Conservation (phyloP, 2,888 invertebrate species). For the Erebia ligea region DNA sequence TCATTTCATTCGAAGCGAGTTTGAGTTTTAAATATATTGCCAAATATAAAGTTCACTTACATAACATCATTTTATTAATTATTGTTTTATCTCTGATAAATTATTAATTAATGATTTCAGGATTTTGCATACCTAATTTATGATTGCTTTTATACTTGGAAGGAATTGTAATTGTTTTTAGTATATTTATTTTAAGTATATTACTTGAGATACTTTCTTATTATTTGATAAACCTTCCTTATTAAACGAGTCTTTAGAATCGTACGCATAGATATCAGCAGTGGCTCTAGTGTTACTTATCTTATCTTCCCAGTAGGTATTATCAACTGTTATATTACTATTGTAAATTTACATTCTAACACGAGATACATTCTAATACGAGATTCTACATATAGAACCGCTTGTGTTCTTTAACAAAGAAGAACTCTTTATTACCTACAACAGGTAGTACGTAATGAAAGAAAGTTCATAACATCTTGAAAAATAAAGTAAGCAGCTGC, state of each 20-base stretch:
- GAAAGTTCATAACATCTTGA: not conserved
- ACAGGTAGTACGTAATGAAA: not conserved
- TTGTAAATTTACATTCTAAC: no score
- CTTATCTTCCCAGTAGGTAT: no score
- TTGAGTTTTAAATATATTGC: conserved; percentile 22
- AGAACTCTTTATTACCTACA: not conserved
- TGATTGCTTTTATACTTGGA: not conserved
- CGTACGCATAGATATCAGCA: not conserved
- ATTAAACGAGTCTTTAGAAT: not conserved
- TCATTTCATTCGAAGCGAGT: conserved; percentile 24
- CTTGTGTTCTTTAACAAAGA: not conserved
- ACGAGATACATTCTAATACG: no score
- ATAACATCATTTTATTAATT: conserved; percentile 7
- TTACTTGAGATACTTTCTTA: not conserved
- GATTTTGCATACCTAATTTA: not conserved
- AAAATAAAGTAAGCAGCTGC: not conserved
- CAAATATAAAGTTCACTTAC: conserved; percentile 13
- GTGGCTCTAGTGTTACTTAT: not conserved
- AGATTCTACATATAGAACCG: no score
- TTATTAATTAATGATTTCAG: not conserved
- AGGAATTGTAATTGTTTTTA: not conserved
- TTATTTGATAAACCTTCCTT: no score
- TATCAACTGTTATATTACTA: no score
- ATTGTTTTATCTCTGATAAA: conserved; percentile 24
- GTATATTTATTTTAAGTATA: not conserved